These are phyloP conservation scores for Bhutanitis thaidina DNA, from an alignment of 2,888 invertebrate species.

Conservation along the genomic window DNA sequence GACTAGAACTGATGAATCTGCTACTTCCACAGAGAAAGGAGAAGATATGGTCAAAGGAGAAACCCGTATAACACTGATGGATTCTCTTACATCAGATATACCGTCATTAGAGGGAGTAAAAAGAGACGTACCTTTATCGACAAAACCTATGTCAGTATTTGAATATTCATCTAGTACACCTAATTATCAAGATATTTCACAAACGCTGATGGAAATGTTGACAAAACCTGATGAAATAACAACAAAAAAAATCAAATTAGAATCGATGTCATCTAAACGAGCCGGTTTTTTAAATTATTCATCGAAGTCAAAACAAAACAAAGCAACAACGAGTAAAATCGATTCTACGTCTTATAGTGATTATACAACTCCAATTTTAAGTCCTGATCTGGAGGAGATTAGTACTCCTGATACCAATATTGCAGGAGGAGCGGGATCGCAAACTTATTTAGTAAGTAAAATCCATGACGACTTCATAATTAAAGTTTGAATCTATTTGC, in stretches of 20 bases:
- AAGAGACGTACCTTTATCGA: constrained; percentile 4
- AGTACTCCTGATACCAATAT: neutral
- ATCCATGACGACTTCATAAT: no score
- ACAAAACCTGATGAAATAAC: neutral
- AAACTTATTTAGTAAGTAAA: constrained; percentile 54
- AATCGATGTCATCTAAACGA: constrained; percentile 48
- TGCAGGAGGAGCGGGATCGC: constrained; percentile 31
- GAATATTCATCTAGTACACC: neutral
- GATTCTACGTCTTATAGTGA: constrained; percentile 21
- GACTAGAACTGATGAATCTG: constrained; percentile 25
- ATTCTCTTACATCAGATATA: neutral
- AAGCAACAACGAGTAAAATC: constrained; percentile 17
- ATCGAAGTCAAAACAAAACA: constrained; percentile 27
- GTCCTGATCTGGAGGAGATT: neutral
- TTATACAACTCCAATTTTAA: constrained; percentile 25
- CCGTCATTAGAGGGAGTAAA: constrained; percentile 1
- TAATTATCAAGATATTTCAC: neutral
- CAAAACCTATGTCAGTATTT: neutral
- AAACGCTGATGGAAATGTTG: neutral
- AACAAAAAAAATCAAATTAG: constrained; percentile 24
- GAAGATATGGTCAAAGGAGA: constrained; percentile 38
- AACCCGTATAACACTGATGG: constrained; percentile 21
- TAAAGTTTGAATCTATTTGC: no score
- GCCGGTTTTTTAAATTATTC: constrained; percentile 58
- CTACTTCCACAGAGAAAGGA: constrained; percentile 24